Conservation (phyloP, 2,888 invertebrate species). For the Papilio demoleus region DNA sequence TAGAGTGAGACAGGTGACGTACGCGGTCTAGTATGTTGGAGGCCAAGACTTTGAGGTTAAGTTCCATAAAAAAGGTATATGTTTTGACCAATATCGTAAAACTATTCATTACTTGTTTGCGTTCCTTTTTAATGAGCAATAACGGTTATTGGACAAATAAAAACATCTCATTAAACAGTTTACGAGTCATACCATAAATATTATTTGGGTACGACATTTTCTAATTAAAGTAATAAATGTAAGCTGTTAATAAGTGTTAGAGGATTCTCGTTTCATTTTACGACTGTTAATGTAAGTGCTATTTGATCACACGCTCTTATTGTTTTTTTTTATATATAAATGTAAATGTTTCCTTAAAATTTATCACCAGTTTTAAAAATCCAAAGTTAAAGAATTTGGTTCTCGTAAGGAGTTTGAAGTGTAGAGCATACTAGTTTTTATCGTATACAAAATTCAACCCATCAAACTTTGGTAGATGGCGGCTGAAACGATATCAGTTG, state of each 20-base stretch:
- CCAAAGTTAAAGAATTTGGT: neutral
- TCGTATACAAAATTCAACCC: too few species aligned
- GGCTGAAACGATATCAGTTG: too few species aligned
- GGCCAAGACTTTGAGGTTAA: too few species aligned
- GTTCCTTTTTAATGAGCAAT: slow-evolving; percentile 35
- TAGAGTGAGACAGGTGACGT: too few species aligned
- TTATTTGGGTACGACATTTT: slow-evolving; percentile 30
- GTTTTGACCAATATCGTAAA: slow-evolving; percentile 16
- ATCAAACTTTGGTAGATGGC: too few species aligned
- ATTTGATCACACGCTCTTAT: neutral
- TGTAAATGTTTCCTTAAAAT: neutral
- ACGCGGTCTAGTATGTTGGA: too few species aligned
- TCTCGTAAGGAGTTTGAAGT: too few species aligned
- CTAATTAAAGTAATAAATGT: slow-evolving; percentile 37
- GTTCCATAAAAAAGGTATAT: neutral
- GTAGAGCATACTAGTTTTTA: too few species aligned
- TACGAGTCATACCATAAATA: slow-evolving; percentile 35
- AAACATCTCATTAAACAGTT: slow-evolving; percentile 35
- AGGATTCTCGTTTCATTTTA: slow-evolving; percentile 25
- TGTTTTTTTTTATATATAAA: neutral
- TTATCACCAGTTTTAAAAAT: neutral
- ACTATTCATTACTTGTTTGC: slow-evolving; percentile 28
- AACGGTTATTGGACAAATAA: slow-evolving; percentile 30
- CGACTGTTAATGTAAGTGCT: slow-evolving; percentile 1
- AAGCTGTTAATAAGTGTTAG: slow-evolving; percentile 30